These are phyloP conservation scores for Drymonia ruficornis DNA, from an alignment of 2,888 invertebrate species.

Conservation along the genomic window DNA sequence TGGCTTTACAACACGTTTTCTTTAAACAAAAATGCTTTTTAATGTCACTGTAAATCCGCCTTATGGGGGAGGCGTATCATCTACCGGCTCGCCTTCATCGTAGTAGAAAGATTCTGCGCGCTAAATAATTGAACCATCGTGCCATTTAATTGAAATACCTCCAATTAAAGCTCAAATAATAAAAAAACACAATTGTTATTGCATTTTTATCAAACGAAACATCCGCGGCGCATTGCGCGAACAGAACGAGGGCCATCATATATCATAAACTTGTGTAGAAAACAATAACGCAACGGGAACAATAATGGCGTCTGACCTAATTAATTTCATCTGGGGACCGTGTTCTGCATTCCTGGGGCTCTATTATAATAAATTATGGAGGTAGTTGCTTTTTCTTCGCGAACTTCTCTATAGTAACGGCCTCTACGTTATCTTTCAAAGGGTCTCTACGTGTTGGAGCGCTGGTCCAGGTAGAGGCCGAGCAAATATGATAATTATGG, in stretches of 20 bases:
- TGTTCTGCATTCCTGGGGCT: conserved; percentile 22
- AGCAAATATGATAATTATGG: no score
- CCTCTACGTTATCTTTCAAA: not conserved
- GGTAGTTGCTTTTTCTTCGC: conserved; percentile 13
- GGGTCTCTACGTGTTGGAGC: no score
- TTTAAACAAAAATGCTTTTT: no score
- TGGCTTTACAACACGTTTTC: no score
- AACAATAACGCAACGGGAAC: conserved; percentile 33
- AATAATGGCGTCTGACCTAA: conserved; percentile 34
- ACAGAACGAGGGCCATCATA: conserved; percentile 3
- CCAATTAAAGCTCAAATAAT: not conserved
- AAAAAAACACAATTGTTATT: conserved; percentile 11
- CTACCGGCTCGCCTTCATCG: no score
- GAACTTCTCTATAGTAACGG: not conserved
- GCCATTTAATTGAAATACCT: no score
- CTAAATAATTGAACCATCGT: no score
- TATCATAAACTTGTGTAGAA: conserved; percentile 21
- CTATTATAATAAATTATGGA: conserved; percentile 29
- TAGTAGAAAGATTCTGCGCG: no score
- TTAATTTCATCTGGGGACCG: conserved; percentile 26
- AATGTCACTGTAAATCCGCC: no score
- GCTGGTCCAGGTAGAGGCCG: no score
- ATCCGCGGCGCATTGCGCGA: not conserved
- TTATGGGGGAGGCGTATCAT: no score
- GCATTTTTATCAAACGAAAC: conserved; percentile 31